These are phyloP conservation scores for Zosterops lateralis DNA, from an alignment of 2,113 vertebrate genomes.

Conservation along the genomic window DNA sequence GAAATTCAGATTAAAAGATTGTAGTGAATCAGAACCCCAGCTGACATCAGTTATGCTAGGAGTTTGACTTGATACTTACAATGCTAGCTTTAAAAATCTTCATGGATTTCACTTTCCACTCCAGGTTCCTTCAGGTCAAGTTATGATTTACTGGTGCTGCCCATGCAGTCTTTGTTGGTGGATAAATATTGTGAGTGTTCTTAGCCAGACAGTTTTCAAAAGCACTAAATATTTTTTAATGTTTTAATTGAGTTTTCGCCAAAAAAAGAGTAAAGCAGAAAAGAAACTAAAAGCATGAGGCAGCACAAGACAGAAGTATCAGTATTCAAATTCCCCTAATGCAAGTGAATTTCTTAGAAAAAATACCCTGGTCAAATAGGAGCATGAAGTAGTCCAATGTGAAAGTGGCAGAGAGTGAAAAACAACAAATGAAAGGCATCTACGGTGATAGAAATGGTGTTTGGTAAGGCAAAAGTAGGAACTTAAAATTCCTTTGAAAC, in stretches of 20 bases:
- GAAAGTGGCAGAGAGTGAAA: background rate
- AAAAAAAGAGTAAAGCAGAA: background rate
- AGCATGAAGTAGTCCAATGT: background rate
- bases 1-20: background rate
- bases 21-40: background rate
- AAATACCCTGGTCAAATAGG: background rate
- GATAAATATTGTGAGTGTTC: constrained; percentile 28
- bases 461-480: background rate
- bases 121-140: background rate
- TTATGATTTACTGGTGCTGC: background rate
- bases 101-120: background rate
- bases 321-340: background rate
- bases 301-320: background rate
- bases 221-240: background rate
- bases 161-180: background rate
- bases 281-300: background rate
- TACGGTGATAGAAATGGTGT: background rate
- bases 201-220: constrained; percentile 1
- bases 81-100: background rate
- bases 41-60: background rate
- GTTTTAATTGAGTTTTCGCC: background rate
- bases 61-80: background rate
- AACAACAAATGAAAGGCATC: background rate
- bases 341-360: background rate
- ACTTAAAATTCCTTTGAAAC: background rate